Evolutionary conservation across 2,888 invertebrate species (phyloP).

Genomic region (Euphydryas editha): DNA sequence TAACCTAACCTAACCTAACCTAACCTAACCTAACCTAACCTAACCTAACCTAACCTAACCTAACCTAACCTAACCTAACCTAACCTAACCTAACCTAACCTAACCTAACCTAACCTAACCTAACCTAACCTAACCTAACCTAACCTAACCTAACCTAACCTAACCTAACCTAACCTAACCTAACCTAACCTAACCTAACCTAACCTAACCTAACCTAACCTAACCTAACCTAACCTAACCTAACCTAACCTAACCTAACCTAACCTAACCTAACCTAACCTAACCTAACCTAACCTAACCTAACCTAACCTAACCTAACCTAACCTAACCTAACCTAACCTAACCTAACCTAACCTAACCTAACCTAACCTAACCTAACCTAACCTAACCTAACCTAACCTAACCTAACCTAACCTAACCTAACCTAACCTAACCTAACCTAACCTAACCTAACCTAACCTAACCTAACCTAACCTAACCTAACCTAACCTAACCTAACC

Average conservation of each 20-base stretch:
- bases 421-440: conserved; percentile 25
- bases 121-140: conserved; percentile 35
- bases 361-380: conserved; percentile 36
- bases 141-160: conserved; percentile 33
- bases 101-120: conserved; percentile 26
- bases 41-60: conserved; percentile 35
- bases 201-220: conserved; percentile 36
- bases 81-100: conserved; percentile 36
- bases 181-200: conserved; percentile 34
- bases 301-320: conserved; percentile 37
- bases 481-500: no score
- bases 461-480: no score
- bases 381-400: conserved; percentile 33
- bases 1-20: conserved; percentile 40
- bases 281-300: conserved; percentile 36
- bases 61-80: conserved; percentile 32
- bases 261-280: conserved; percentile 38
- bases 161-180: conserved; percentile 34
- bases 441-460: no score
- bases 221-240: conserved; percentile 36
- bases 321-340: conserved; percentile 36
- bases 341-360: conserved; percentile 38
- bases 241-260: conserved; percentile 37
- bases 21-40: conserved; percentile 41
- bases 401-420: conserved; percentile 35